Conservation (phyloP, 2,888 invertebrate species). For the Caenorhabditis macrosperma region DNA sequence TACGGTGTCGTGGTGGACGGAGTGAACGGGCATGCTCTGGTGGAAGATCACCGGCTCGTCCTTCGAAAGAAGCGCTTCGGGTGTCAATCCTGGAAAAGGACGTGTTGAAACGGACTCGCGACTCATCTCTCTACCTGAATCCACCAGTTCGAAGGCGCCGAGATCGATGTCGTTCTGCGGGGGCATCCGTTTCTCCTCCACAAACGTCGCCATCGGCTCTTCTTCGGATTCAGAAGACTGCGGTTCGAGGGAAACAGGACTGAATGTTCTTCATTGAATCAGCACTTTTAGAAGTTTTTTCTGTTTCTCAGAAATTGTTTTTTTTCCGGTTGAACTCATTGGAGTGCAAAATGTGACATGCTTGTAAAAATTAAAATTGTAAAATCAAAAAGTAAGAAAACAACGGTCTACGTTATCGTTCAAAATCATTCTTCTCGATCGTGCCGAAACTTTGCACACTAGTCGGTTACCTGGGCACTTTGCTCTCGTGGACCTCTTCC, state of each 20-base stretch:
- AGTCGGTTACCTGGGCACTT: constrained; percentile 23
- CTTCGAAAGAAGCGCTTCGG: constrained; percentile 75
- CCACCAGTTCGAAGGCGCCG: constrained; percentile 78
- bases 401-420: not conserved
- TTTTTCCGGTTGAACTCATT: not conserved
- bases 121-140: constrained; percentile 63
- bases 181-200: constrained; percentile 36
- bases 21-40: constrained; percentile 79
- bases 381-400: not conserved
- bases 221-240: constrained; percentile 69
- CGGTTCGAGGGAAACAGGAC: constrained; percentile 60
- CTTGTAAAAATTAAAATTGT: constrained; percentile 6
- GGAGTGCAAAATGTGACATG: constrained; percentile 16
- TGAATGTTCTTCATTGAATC: constrained; percentile 48
- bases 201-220: constrained; percentile 62
- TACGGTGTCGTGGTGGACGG: constrained; percentile 80
- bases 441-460: not conserved
- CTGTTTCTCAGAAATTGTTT: not conserved
- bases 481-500: constrained; percentile 43
- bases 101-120: not conserved
- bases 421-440: constrained; percentile 1
- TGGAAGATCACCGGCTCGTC: constrained; percentile 77
- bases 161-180: constrained; percentile 75
- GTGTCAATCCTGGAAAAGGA: constrained; percentile 62
- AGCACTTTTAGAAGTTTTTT: not conserved